phyloP scores from a whole-genome alignment of 2,113 vertebrate genomes.

The Amazona guildingii region DNA sequence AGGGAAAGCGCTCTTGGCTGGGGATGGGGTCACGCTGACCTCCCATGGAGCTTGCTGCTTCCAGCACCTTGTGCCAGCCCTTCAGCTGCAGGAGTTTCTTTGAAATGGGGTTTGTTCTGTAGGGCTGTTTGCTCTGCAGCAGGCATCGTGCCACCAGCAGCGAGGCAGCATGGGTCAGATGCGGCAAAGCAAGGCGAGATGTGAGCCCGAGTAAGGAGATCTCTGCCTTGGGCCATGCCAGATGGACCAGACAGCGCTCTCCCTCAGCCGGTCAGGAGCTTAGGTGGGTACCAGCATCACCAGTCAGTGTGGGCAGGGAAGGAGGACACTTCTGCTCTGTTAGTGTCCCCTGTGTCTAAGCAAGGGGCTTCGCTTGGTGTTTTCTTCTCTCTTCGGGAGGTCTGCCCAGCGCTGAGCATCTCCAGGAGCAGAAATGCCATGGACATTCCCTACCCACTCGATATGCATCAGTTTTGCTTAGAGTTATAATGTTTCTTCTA shows the following conservation, averaged over 20 bases:
- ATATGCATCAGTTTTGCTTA: background rate
- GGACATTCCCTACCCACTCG: background rate
- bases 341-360: background rate
- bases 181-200: background rate
- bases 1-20: background rate
- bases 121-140: background rate
- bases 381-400: background rate
- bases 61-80: background rate
- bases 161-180: background rate
- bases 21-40: background rate
- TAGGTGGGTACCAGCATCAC: background rate
- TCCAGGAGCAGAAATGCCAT: background rate
- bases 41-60: background rate
- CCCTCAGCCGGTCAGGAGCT: background rate
- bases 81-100: background rate
- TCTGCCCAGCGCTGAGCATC: background rate
- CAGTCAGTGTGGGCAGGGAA: background rate
- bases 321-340: background rate
- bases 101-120: background rate
- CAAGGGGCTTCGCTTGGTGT: background rate
- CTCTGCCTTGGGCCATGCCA: too few species aligned
- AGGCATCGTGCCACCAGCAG: background rate
- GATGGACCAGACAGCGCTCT: background rate
- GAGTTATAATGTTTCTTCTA: background rate
- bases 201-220: accelerated